Percentiles rank a stretch among this genome's conserved stretches.
Conservation (phyloP, 2,797 vertebrate genomes). For the Cetoscarus ocellatus region DNA sequence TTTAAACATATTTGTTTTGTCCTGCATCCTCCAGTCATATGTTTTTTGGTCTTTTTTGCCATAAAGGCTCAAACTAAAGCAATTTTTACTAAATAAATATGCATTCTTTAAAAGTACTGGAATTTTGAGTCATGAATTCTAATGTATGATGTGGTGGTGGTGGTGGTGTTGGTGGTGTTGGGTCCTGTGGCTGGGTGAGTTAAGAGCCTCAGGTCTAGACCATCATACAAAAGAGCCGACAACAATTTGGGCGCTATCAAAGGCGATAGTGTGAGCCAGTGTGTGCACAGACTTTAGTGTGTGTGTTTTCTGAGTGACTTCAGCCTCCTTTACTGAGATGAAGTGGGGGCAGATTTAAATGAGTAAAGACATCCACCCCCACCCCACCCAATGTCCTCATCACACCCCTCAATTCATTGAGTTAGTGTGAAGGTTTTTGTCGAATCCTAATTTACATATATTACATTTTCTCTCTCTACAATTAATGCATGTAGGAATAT, state of each 20-base stretch:
- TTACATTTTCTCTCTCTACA: background rate
- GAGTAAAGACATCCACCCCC: conserved; percentile 71
- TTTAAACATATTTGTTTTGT: too few species aligned
- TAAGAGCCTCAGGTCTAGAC: background rate
- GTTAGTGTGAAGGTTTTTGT: conserved; percentile 19
- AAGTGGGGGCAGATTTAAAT: conserved; percentile 85
- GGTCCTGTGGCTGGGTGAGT: too few species aligned
- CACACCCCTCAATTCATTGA: conserved; percentile 26
- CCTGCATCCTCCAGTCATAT: too few species aligned
- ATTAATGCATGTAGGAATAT: conserved; percentile 10
- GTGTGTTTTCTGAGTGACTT: conserved; percentile 76
- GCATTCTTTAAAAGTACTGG: too few species aligned
- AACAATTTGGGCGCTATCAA: conserved; percentile 39
- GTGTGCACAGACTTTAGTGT: conserved; percentile 61
- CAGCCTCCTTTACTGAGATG: conserved; percentile 77
- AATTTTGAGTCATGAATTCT: too few species aligned
- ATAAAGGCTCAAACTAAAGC: too few species aligned
- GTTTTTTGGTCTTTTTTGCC: too few species aligned
- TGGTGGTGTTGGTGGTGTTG: too few species aligned
- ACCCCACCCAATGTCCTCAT: background rate
- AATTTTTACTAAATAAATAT: too few species aligned
- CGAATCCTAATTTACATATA: too few species aligned
- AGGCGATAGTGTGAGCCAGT: conserved; percentile 40
- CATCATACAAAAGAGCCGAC: background rate
- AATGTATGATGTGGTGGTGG: too few species aligned